Percentiles rank a stretch among this genome's conserved stretches.
Evolutionary conservation across 2,888 invertebrate genomes (phyloP).

Genomic region (Megaustenia siamemsis): DNA sequence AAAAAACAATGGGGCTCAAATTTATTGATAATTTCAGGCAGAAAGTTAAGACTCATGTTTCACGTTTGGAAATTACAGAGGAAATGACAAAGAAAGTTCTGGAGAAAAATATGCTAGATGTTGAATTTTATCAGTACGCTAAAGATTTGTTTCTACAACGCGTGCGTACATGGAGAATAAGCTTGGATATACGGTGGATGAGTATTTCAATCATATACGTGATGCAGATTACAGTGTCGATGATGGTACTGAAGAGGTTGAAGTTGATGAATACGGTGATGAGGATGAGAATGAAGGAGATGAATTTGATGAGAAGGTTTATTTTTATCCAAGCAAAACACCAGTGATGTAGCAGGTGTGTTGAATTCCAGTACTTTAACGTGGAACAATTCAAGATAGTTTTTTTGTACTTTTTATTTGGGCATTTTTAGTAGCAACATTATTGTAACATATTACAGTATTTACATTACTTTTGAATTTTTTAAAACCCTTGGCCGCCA

Average conservation of each 20-base stretch:
- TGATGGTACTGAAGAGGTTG: constrained; percentile 4
- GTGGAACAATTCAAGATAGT: background rate
- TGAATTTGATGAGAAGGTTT: background rate
- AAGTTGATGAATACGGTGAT: constrained; percentile 7
- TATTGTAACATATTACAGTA: constrained; percentile 3
- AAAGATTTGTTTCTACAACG: constrained; percentile 89
- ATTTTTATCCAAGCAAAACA: constrained; percentile 31
- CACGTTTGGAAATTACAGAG: constrained; percentile 87
- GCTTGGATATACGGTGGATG: constrained; percentile 42
- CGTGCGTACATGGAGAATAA: constrained; percentile 59
- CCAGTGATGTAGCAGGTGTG: background rate
- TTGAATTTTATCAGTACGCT: constrained; percentile 95
- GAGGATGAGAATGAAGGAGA: constrained; percentile 33
- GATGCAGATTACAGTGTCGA: background rate
- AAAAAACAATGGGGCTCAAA: constrained; percentile 72
- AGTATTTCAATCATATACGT: constrained; percentile 29
- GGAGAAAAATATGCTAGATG: constrained; percentile 91
- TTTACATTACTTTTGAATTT: background rate
- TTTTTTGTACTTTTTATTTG: background rate
- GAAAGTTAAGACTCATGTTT: constrained; percentile 92
- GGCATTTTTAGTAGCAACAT: background rate
- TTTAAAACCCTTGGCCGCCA: too few relatives aligned
- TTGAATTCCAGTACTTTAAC: background rate
- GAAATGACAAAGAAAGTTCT: constrained; percentile 88
- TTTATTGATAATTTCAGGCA: constrained; percentile 86